Conservation (phyloP, 2,797 vertebrate species). For the Aldrovandia affinis region DNA sequence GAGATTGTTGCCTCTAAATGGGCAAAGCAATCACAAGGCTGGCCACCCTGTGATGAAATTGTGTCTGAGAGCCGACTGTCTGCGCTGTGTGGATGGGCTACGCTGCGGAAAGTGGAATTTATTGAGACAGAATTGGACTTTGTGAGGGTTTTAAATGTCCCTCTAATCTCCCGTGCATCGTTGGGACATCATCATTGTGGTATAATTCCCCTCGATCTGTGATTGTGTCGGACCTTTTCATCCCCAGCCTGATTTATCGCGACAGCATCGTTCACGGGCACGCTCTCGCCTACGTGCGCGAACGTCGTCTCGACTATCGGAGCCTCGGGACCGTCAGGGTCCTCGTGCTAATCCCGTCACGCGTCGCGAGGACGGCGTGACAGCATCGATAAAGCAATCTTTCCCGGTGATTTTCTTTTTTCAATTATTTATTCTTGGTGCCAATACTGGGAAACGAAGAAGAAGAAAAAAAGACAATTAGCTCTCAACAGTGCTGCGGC, state of each 20-base stretch:
- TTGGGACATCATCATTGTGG: neutral
- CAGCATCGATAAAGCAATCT: neutral
- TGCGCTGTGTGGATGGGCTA: neutral
- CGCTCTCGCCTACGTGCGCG: neutral
- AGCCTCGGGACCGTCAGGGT: neutral
- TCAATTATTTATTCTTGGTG: neutral
- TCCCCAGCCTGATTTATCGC: neutral
- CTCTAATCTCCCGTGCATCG: conserved; percentile 1
- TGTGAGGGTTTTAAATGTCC: neutral
- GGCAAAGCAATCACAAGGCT: conserved; percentile 8
- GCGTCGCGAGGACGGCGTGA: neutral
- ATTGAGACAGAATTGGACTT: neutral
- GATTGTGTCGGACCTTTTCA: neutral
- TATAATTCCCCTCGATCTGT: conserved; percentile 16
- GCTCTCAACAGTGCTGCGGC: neutral
- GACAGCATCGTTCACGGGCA: neutral
- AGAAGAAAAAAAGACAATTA: neutral
- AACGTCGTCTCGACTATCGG: neutral
- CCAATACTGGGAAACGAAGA: too few relatives aligned
- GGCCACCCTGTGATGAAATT: neutral
- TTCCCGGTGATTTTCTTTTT: neutral
- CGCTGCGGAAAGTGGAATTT: neutral
- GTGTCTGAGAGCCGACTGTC: neutral
- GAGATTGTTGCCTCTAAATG: conserved; percentile 15
- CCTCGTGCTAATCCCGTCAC: neutral